Base-by-base conservation (phyloP, 2,797 vertebrate genomes). In the Galago senegalensis region DNA sequence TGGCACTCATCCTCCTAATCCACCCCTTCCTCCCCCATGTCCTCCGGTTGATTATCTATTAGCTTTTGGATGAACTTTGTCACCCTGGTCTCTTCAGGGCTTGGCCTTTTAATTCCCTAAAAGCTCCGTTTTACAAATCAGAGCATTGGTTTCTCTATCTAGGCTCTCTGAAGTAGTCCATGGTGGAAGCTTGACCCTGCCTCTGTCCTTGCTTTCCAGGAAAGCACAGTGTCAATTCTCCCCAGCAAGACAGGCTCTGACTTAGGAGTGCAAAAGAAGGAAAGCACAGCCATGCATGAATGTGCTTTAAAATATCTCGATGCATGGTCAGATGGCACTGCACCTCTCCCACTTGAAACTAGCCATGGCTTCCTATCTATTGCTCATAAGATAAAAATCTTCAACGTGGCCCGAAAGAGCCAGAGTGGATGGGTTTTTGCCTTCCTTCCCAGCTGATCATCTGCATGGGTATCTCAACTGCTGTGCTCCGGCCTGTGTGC, bases 151-250 rank as follows among this genome's bases (percentile, higher is more conserved):
- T 81, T 86, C 63, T 75, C 11, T 67, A 49, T n/a, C 87, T 53
- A 5, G 72, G 65, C 67, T 73, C 58, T 63, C 72, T 40, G 73
- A 77, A 85, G 18, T 73, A 85, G 18, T 73, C 76, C 46, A 1
- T 4, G 34, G 25, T 14, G 21, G 63, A 79, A 63, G 27, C 56
- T 84, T 58, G 85, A 75, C 46, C 37, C 61, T 29, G 1, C 16
- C 58, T 97, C 79, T 67, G 82, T 27, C 84, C 93, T 80, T 84
- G 72, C 88, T 87, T 12, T 72, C 56, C n/a, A 58, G 77, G 85
- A 84, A 81, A 81, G 53, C n/a, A 5, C 16, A 1, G 20, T 84
- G 61, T 81, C 25, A 70, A 34, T 67, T 84, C 49, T 80, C 65
- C 29, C n/a, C 53, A 5, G 34, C 53, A 75, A 83, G 1, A 53